Conservation (phyloP, 2,888 invertebrate genomes). For the Syritta pipiens region DNA sequence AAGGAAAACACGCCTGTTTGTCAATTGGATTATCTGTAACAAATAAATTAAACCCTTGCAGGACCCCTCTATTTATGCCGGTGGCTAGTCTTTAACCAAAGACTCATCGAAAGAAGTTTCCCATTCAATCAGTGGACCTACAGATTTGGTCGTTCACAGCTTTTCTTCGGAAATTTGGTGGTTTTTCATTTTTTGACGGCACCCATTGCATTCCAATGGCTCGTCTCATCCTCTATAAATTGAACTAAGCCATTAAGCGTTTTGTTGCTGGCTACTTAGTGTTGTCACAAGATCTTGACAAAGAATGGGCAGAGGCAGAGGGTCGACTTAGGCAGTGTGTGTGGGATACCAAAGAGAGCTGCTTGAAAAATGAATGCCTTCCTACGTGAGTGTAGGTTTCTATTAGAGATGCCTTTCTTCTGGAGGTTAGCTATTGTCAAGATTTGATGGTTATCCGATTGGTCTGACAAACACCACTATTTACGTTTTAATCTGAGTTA, state of each 20-base stretch:
- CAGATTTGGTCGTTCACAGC: no score
- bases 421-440: constrained; percentile 9
- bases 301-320: no score
- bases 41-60: constrained; percentile 41
- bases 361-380: not conserved
- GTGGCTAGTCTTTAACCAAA: constrained; percentile 23
- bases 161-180: constrained; percentile 10
- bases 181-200: not conserved
- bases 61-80: constrained; percentile 3
- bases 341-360: constrained; percentile 11
- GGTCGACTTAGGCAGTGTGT: no score
- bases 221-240: constrained; percentile 19
- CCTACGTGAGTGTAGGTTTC: not conserved
- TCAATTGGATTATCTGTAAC: constrained; percentile 48
- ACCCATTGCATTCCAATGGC: not conserved
- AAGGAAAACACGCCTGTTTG: constrained; percentile 45
- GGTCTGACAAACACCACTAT: constrained; percentile 28
- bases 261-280: constrained; percentile 32
- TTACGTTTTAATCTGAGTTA: constrained; percentile 35
- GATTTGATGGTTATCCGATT: constrained; percentile 31
- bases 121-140: no score
- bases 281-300: constrained; percentile 24
- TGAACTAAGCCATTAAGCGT: constrained; percentile 18
- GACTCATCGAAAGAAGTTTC: no score
- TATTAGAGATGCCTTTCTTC: not conserved